Evolutionary conservation across 92 coral and sea anemone species (phyloP).

Genomic region (Paramuricea clavata): DNA sequence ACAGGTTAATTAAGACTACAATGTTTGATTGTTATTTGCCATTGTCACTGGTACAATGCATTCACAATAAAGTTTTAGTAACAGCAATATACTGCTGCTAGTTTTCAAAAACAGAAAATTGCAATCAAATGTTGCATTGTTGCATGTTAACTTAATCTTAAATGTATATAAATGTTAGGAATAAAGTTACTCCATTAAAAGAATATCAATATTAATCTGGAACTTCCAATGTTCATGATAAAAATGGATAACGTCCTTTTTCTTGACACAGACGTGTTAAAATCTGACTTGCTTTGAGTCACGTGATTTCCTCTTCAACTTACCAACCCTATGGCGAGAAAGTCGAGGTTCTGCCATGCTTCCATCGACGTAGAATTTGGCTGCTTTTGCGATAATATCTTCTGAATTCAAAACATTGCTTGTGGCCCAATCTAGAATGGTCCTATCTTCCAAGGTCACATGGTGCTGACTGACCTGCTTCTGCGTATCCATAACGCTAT

Average conservation of each 20-base stretch:
- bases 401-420: slow-evolving; percentile 9
- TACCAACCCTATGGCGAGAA: slow-evolving; percentile 29
- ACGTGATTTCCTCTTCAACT: neutral
- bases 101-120: no score
- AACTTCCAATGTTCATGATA: no score
- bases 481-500: neutral
- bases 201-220: no score
- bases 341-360: neutral
- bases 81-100: no score
- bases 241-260: slow-evolving; percentile 33
- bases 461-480: neutral
- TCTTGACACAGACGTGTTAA: slow-evolving; percentile 15
- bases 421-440: slow-evolving; percentile 13
- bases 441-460: neutral
- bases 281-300: slow-evolving; percentile 24
- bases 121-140: no score
- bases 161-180: no score
- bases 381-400: neutral
- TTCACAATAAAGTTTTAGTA: no score
- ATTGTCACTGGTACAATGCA: no score
- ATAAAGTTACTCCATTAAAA: no score
- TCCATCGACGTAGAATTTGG: slow-evolving; percentile 17
- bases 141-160: no score
- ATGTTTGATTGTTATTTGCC: no score
- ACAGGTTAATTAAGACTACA: no score